phyloP scores from a whole-genome alignment of 2,113 vertebrate genomes.

The Rhodinocichla rosea region DNA sequence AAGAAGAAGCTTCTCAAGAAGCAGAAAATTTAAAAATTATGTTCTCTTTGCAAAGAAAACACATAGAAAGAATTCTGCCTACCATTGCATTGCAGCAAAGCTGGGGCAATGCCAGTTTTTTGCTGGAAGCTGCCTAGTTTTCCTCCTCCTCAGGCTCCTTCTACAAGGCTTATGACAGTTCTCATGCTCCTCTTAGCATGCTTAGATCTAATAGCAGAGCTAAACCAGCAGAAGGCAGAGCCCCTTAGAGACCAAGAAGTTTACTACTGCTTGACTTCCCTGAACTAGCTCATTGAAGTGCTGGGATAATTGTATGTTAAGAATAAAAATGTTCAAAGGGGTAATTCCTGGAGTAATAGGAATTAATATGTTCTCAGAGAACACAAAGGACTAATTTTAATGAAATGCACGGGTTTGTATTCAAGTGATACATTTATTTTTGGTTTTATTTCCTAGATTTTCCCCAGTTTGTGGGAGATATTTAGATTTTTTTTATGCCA shows the following conservation, averaged over 20 bases:
- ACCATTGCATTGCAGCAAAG: not conserved
- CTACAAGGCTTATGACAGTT: not conserved
- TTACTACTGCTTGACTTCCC: not conserved
- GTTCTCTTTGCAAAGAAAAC: not conserved
- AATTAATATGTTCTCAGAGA: not conserved
- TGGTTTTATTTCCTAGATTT: not conserved
- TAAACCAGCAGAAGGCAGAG: not conserved
- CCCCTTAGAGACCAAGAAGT: not conserved
- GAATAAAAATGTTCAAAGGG: not conserved
- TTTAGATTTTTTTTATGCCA: not conserved
- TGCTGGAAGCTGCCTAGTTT: not conserved
- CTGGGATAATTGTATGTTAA: not conserved
- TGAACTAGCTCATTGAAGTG: not conserved
- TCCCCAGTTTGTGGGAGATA: not conserved
- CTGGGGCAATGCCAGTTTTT: not conserved
- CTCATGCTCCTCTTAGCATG: not conserved
- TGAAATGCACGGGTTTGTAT: not conserved
- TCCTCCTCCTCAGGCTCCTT: not conserved
- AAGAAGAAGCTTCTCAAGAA: not conserved
- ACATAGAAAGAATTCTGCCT: not conserved
- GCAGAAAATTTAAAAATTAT: not conserved
- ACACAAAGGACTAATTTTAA: not conserved
- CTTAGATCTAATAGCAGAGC: not conserved
- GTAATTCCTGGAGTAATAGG: not conserved
- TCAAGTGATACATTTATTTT: not conserved